Percentiles rank a stretch among this genome's conserved stretches.
These are phyloP conservation scores for Torymus texanus DNA, from an alignment of 2,888 invertebrate species.

Conservation along the genomic window DNA sequence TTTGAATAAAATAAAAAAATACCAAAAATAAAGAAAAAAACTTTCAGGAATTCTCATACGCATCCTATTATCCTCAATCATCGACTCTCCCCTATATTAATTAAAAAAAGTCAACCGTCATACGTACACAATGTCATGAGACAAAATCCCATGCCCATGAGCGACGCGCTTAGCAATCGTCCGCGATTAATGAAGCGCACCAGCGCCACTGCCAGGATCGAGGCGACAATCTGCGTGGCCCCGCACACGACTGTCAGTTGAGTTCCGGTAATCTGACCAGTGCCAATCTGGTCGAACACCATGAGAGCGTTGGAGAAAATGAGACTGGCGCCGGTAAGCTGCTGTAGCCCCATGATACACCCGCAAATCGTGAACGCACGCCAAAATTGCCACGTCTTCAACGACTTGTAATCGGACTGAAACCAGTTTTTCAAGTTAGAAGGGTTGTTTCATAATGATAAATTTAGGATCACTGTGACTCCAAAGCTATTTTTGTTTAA, in stretches of 20 bases:
- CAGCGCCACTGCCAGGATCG: slow-evolving; percentile 62
- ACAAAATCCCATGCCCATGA: slow-evolving; percentile 64
- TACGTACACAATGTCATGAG: slow-evolving; percentile 67
- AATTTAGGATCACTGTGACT: too few relatives aligned
- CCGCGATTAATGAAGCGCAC: slow-evolving; percentile 66
- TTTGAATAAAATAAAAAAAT: too few relatives aligned
- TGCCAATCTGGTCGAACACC: slow-evolving; percentile 65
- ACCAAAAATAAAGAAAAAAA: too few relatives aligned
- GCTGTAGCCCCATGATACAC: slow-evolving; percentile 63
- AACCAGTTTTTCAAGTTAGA: too few relatives aligned
- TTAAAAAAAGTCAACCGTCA: too few relatives aligned
- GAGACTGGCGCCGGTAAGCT: slow-evolving; percentile 66
- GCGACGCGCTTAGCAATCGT: slow-evolving; percentile 64
- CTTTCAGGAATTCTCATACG: too few relatives aligned
- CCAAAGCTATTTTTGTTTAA: too few relatives aligned
- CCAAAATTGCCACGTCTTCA: not conserved
- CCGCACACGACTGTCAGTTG: slow-evolving; percentile 67
- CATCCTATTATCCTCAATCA: too few relatives aligned
- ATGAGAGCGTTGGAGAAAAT: slow-evolving; percentile 66
- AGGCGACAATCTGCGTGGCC: slow-evolving; percentile 64
- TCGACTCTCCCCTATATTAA: too few relatives aligned
- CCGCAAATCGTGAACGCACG: not conserved
- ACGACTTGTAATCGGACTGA: not conserved
- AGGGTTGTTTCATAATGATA: too few relatives aligned
- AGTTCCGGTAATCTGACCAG: slow-evolving; percentile 64